Base-by-base conservation (phyloP, 1,140 invertebrate species). In the Prorops nasuta region DNA sequence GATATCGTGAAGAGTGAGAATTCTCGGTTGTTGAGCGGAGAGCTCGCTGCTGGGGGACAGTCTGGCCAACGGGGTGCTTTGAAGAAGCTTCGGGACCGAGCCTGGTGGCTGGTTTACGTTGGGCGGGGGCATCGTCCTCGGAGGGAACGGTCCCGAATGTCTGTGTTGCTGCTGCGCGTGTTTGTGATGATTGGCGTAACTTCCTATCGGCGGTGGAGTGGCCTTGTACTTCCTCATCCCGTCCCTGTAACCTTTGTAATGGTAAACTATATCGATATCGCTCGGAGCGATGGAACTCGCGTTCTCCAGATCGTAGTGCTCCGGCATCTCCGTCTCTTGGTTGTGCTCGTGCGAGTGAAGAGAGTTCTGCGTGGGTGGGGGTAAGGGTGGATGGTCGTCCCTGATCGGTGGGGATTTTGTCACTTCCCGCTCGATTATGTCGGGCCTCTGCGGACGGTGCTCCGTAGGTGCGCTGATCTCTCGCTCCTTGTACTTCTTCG, bases 291-390 rank as follows among this genome's bases (percentile, higher is more conserved):
- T 97, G 0, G 92, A 96, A 70, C 93, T 96, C 1, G 94, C 93
- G 76, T 98, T 98, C 74, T 98, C 95, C 43, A 98, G 77, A 71
- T 98, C 95, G 65, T 98, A 98, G 68, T 96, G 94, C 69, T 98
- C 95, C 0, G 94, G 93, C 55, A 90, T 83, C 69, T 96, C 93
- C 1, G 89, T 87, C 48, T 81, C 81, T 0, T 80, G 79, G 49
- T 84, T 84, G 51, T 87, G 85, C 15, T 81, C 79, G 44, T 89
- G 86, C 0, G 82, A 81, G 58, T 87, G 86, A 22, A 84, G 74
- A 0, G 79, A 81, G 19, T 73, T 81, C 66, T 82, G 85, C 16
- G 81, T 80, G 1, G 83, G 81, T 3, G 84, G 82, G 17, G 87
- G 85, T 14, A 88, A 78, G 0, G 85, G 83, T 1, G 84, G 84